These are phyloP conservation scores for Cryptoleucopteryx plumbea DNA, from an alignment of 2,113 vertebrate species.

Conservation along the genomic window DNA sequence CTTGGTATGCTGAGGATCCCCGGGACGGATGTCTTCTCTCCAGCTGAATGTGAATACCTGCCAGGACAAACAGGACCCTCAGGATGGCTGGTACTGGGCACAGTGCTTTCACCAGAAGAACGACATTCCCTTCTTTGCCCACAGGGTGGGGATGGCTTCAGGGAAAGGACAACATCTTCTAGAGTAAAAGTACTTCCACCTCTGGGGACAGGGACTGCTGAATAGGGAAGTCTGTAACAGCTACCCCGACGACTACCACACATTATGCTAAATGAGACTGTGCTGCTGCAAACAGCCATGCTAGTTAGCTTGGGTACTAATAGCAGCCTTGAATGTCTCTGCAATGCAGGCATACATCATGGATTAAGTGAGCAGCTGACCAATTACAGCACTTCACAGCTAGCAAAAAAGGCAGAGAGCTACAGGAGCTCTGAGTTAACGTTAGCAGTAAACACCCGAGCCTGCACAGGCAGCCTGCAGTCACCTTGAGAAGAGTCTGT, in stretches of 20 bases:
- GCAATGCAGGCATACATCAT: constrained; percentile 52
- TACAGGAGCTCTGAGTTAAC: neutral
- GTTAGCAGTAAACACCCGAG: neutral
- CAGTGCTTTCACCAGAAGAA: neutral
- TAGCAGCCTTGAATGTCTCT: constrained; percentile 18
- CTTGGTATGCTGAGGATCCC: constrained; percentile 92
- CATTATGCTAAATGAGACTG: neutral
- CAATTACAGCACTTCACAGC: constrained; percentile 23
- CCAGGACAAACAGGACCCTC: neutral
- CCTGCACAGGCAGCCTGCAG: neutral
- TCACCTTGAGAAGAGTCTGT: neutral
- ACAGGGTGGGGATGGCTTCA: neutral
- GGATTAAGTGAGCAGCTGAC: constrained; percentile 45
- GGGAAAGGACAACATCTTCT: neutral
- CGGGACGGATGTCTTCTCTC: constrained; percentile 93
- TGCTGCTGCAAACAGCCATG: constrained; percentile 15
- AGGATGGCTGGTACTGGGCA: neutral
- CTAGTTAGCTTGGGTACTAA: constrained; percentile 10
- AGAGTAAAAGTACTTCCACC: neutral
- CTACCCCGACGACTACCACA: neutral
- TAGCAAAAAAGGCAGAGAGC: neutral
- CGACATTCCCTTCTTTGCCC: neutral
- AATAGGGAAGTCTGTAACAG: neutral
- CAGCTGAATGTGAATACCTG: constrained; percentile 97
- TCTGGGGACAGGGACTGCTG: neutral